Evolutionary conservation across 2,888 invertebrate genomes (phyloP).

Genomic region (Lordiphosa andalusiaca): DNA sequence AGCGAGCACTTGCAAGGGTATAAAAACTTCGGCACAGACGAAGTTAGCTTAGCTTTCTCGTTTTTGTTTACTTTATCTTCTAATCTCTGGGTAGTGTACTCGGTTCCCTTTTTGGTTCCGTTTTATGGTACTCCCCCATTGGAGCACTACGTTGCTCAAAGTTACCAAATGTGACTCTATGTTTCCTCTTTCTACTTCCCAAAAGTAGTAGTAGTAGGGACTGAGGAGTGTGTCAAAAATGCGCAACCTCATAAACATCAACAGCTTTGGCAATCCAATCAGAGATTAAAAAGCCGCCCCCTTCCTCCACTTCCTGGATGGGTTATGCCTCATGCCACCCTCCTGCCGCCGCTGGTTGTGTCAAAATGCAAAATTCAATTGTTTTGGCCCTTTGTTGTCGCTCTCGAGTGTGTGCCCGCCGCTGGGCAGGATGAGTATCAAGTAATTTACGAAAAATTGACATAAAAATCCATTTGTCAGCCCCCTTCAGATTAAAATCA

Average conservation of each 20-base stretch:
- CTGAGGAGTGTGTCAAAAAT: conserved; percentile 30
- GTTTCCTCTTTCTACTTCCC: too few species aligned
- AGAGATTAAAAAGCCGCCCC: conserved; percentile 72
- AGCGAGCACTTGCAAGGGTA: too few species aligned
- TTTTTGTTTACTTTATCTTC: too few species aligned
- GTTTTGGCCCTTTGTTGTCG: conserved; percentile 43
- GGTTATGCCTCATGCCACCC: conserved; percentile 1
- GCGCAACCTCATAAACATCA: conserved; percentile 64
- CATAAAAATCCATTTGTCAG: conserved; percentile 79
- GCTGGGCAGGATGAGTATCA: conserved; percentile 17
- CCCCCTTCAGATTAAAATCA: conserved; percentile 78
- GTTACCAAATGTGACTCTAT: too few species aligned
- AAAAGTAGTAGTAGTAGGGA: too few species aligned
- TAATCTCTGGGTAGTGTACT: too few species aligned
- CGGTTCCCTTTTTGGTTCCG: too few species aligned
- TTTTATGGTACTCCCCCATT: too few species aligned
- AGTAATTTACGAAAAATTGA: conserved; percentile 73
- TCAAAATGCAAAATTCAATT: conserved; percentile 78
- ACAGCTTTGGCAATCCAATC: conserved; percentile 65
- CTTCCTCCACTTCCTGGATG: neutral
- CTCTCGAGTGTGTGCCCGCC: neutral
- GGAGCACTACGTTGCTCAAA: too few species aligned
- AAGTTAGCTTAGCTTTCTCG: too few species aligned
- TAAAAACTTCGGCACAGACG: too few species aligned
- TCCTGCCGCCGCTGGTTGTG: conserved; percentile 30